These are phyloP conservation scores for Falco columbarius DNA, from an alignment of 2,797 vertebrate species.

Conservation along the genomic window DNA sequence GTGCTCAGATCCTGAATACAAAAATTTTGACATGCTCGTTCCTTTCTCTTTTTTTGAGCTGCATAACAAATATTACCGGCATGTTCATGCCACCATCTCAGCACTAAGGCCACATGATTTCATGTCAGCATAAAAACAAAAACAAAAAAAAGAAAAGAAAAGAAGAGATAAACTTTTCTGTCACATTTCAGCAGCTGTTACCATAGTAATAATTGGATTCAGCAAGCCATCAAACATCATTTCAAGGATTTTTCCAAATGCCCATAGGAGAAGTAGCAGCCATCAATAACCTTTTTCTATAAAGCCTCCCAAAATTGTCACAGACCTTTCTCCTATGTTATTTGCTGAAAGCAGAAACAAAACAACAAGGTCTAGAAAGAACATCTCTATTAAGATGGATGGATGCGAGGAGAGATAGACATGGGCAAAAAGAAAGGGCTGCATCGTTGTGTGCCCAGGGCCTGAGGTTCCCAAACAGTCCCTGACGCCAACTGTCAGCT, in stretches of 20 bases:
- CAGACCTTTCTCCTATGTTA: constrained; percentile 1
- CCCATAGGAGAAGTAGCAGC: not conserved
- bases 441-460: not conserved
- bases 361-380: constrained; percentile 17
- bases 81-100: not conserved
- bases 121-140: not conserved
- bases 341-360: constrained; percentile 28
- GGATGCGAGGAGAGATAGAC: not conserved
- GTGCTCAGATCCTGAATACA: not conserved
- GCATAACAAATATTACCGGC: not conserved
- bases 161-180: constrained; percentile 6
- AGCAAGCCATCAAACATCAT: not conserved
- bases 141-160: not conserved
- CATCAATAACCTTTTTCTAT: constrained; percentile 1
- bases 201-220: constrained; percentile 50
- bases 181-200: constrained; percentile 44
- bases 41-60: not conserved
- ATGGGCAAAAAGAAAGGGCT: not conserved
- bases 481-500: fast-evolving
- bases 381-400: not conserved
- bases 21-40: not conserved
- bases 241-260: constrained; percentile 61
- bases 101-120: not conserved
- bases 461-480: not conserved
- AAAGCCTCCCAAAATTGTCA: constrained; percentile 27